phyloP scores from a whole-genome alignment of 2,797 vertebrate genomes.

The Hyperoplus lanceolatus region DNA sequence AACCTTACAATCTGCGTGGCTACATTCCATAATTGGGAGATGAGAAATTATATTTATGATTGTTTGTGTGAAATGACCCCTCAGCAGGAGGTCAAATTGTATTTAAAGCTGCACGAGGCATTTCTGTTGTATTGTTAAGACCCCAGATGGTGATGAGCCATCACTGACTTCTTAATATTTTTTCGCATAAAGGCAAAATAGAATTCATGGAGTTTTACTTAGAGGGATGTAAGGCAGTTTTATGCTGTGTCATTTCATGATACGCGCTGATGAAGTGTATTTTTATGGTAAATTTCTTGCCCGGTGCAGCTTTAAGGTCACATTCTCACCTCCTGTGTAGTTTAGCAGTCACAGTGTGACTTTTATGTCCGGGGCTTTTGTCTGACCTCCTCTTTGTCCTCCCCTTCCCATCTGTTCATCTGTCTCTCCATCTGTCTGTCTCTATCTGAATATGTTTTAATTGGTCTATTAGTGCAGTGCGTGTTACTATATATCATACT shows the following conservation, averaged over 20 bases:
- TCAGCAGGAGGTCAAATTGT: not conserved
- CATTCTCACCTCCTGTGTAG: constrained; percentile 62
- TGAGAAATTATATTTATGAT: not conserved
- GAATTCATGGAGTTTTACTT: no score
- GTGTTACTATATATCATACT: constrained; percentile 17
- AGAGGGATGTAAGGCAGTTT: not conserved
- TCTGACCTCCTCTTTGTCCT: constrained; percentile 74
- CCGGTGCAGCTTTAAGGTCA: constrained; percentile 62
- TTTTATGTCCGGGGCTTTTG: constrained; percentile 56
- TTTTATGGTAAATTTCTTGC: constrained; percentile 38
- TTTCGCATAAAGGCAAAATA: no score
- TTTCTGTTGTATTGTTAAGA: not conserved
- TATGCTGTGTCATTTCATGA: not conserved
- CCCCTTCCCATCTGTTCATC: constrained; percentile 63
- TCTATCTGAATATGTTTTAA: constrained; percentile 15
- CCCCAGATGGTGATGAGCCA: not conserved
- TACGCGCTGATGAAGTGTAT: constrained; percentile 18
- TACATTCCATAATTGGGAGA: not conserved
- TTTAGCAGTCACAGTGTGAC: constrained; percentile 52
- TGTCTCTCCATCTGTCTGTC: constrained; percentile 65
- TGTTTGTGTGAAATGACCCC: constrained; percentile 29
- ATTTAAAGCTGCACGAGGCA: constrained; percentile 38
- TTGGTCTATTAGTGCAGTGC: constrained; percentile 26
- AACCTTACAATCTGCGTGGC: not conserved
- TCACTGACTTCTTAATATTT: not conserved